Percentiles rank a stretch among this genome's conserved stretches.
Evolutionary conservation across 2,888 invertebrate species (phyloP).

Genomic region (Erebia aethiops): DNA sequence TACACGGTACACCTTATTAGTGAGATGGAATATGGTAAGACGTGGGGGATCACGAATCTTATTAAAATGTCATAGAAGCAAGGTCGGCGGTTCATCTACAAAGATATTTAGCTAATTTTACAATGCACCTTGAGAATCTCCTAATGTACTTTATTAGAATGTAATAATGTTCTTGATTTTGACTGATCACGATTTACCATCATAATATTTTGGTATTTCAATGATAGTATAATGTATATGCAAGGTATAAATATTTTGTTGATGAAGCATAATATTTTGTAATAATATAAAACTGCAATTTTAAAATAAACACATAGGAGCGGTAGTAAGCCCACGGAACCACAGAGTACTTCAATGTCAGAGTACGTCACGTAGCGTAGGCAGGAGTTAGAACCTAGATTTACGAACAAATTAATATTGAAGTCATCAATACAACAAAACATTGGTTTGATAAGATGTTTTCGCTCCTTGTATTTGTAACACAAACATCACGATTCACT

Average conservation of each 20-base stretch:
- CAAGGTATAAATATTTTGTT: neutral
- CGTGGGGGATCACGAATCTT: constrained; percentile 46
- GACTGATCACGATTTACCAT: constrained; percentile 11
- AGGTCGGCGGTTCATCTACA: constrained; percentile 37
- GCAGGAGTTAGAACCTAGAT: too few species aligned
- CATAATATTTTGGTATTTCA: neutral
- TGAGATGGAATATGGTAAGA: constrained; percentile 38
- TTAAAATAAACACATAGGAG: too few species aligned
- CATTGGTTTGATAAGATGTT: too few species aligned
- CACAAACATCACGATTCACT: constrained; percentile 4
- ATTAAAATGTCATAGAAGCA: constrained; percentile 43
- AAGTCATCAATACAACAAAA: too few species aligned
- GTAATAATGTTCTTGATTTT: constrained; percentile 10
- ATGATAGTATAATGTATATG: neutral
- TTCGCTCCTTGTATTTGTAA: too few species aligned
- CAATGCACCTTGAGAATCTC: constrained; percentile 15
- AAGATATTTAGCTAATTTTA: constrained; percentile 6
- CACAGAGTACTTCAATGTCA: too few species aligned
- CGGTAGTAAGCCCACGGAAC: too few species aligned
- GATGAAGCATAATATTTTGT: neutral
- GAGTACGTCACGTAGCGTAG: too few species aligned
- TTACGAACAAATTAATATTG: too few species aligned
- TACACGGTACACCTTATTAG: constrained; percentile 19
- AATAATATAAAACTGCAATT: too few species aligned
- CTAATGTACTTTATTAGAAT: constrained; percentile 10